Evolutionary conservation across 1,140 invertebrate species (phyloP).

Genomic region (Matsumurasca onukii): DNA sequence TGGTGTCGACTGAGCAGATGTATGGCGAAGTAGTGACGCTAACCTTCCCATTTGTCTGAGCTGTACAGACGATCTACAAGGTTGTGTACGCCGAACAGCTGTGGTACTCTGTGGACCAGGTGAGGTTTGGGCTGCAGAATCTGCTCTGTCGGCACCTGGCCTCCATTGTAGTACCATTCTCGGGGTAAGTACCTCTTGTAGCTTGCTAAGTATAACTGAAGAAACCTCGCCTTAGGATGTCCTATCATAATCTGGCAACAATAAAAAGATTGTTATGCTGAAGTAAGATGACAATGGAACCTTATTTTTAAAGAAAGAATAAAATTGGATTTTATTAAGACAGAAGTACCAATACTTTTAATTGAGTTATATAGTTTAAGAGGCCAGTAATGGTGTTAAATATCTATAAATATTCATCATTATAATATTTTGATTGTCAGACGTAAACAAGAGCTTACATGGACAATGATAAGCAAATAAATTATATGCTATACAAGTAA

Average conservation of each 20-base stretch:
- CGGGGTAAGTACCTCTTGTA: conserved; percentile 43
- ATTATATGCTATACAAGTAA: too few species aligned
- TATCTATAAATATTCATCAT: too few species aligned
- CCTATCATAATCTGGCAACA: conserved; percentile 45
- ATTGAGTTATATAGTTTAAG: too few species aligned
- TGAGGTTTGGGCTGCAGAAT: conserved; percentile 40
- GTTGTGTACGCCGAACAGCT: conserved; percentile 44
- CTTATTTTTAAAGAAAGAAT: too few species aligned
- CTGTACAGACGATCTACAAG: conserved; percentile 40
- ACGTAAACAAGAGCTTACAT: too few species aligned
- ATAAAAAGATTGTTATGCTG: conserved; percentile 13
- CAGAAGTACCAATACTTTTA: too few species aligned
- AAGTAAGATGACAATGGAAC: too few species aligned
- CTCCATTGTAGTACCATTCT: conserved; percentile 47
- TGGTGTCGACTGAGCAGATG: conserved; percentile 43
- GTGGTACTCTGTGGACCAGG: conserved; percentile 42
- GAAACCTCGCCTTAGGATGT: conserved; percentile 44
- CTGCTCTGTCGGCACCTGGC: conserved; percentile 43
- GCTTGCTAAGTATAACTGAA: conserved; percentile 44
- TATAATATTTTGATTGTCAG: too few species aligned
- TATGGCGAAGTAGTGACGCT: conserved; percentile 39
- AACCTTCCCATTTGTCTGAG: conserved; percentile 35
- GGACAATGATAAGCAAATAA: too few species aligned
- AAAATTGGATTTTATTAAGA: too few species aligned
- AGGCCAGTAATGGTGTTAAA: too few species aligned